phyloP scores from a whole-genome alignment of 2,113 vertebrate genomes.

The Phoxinus phoxinus region DNA sequence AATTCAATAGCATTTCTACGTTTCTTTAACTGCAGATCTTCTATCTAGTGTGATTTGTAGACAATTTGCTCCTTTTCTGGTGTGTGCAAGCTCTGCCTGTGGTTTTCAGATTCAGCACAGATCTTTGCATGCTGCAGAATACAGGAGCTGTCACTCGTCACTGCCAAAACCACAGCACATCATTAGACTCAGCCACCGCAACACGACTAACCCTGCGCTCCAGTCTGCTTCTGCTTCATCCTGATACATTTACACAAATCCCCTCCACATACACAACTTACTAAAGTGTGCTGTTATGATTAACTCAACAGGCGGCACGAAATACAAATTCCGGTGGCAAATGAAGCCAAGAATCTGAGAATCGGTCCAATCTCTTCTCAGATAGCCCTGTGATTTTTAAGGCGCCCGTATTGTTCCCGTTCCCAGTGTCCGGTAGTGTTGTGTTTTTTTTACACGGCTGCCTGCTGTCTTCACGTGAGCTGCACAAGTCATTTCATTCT shows the following conservation, averaged over 20 bases:
- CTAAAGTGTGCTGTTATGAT: conserved; percentile 13
- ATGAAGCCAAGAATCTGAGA: not conserved
- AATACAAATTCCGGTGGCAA: not conserved
- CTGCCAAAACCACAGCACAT: conserved; percentile 71
- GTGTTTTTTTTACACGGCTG: not conserved
- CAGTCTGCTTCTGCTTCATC: not conserved
- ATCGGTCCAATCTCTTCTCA: not conserved
- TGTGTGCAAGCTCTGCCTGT: conserved; percentile 62
- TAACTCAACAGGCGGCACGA: conserved; percentile 12
- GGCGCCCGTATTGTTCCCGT: not conserved
- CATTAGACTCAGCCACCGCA: conserved; percentile 65
- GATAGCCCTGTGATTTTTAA: not conserved
- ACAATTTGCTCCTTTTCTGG: conserved; percentile 58
- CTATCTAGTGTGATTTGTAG: conserved; percentile 51
- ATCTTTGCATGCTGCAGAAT: conserved; percentile 64
- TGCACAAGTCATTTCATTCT: conserved; percentile 29
- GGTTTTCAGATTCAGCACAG: conserved; percentile 70
- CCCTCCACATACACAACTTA: conserved; percentile 2
- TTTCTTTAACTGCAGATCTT: conserved; percentile 23
- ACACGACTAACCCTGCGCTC: conserved; percentile 40
- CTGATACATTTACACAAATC: conserved; percentile 2
- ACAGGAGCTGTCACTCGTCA: conserved; percentile 70
- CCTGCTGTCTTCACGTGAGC: conserved; percentile 24
- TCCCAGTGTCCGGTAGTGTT: not conserved
- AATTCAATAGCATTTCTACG: not conserved